Base-by-base conservation (phyloP, 2,797 vertebrate genomes). In the Sebastes umbrosus region DNA sequence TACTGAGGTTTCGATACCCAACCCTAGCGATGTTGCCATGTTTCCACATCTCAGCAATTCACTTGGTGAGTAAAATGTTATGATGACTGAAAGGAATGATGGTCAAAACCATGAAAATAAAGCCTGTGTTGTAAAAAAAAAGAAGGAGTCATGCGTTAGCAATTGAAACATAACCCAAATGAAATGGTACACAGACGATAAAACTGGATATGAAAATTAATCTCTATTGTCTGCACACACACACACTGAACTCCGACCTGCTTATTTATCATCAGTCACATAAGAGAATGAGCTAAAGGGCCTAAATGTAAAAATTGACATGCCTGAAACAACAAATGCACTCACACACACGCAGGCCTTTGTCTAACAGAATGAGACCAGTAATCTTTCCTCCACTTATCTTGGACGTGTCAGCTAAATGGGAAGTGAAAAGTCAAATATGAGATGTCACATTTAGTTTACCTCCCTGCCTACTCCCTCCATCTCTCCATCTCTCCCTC, bases 351-450 rank as follows among this genome's bases (percentile, higher is more conserved):
- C 77, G 75, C 29, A 29, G 31, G 77, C 71, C 82, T 93, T 93
- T 90, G 94, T 93, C 86, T 90, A 86, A 76, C 85, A 89, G 81
- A 91, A 92, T 77, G 79, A 91, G 87, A 87, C 57, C 88, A 88
- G 91, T 92, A 92, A 94, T 93, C 87, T 90, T 87, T 89, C 82
- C 88, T 90, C 88, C 90, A 87, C 91, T 94, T 93, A 91, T 93
- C 90, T 83, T 85, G 82, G 80, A 88, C 72, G 55, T 73, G 85
- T 93, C 90, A 89, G 70, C 91, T 76, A 93, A 94, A 95, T 94
- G 84, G 88, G 91, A 94, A 95, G 93, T 92, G 93, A 94, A 94
- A 92, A 94, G 91, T 93, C 91, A 89, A 94, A 94, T 94, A 92
- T 94, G 92, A 93, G 85, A 94, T 91, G 94, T 94, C 93, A 93